phyloP scores from a whole-genome alignment of 2,113 vertebrate genomes.

The Sclerurus mexicanus region DNA sequence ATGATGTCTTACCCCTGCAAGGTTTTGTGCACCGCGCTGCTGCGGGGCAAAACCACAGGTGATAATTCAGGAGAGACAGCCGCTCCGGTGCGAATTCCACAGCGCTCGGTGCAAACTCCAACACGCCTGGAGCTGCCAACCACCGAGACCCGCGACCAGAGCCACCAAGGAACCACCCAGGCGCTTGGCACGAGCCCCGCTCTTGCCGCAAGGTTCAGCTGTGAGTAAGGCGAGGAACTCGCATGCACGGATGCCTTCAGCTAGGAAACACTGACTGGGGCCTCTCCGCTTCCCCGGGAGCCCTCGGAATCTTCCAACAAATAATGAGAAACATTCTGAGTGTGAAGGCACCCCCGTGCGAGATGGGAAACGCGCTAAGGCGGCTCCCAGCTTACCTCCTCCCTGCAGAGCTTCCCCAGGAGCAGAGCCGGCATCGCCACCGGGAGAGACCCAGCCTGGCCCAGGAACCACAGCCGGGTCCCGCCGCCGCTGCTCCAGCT shows the following conservation, averaged over 20 bases:
- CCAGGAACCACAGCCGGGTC: background rate
- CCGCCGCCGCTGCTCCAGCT: fast-evolving
- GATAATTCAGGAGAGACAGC: background rate
- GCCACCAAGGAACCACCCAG: conserved; percentile 36
- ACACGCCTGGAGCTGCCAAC: background rate
- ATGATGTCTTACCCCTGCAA: fast-evolving
- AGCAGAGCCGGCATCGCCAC: fast-evolving
- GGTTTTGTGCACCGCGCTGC: background rate
- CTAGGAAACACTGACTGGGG: conserved; percentile 29
- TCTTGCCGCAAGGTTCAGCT: background rate
- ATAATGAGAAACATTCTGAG: conserved; percentile 32
- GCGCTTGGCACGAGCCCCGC: background rate
- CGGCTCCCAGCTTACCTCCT: background rate
- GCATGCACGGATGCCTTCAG: conserved; percentile 33
- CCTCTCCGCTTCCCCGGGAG: background rate
- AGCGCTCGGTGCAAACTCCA: background rate
- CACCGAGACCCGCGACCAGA: background rate
- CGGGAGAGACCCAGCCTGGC: background rate
- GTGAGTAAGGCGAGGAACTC: background rate
- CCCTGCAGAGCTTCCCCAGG: background rate
- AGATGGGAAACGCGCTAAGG: background rate
- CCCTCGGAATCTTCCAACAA: conserved; percentile 18
- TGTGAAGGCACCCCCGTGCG: background rate
- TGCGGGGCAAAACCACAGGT: background rate
- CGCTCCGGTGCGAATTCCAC: background rate